Evolutionary conservation across 1,140 invertebrate genomes (phyloP).

Genomic region (Branchinecta lynchi): DNA sequence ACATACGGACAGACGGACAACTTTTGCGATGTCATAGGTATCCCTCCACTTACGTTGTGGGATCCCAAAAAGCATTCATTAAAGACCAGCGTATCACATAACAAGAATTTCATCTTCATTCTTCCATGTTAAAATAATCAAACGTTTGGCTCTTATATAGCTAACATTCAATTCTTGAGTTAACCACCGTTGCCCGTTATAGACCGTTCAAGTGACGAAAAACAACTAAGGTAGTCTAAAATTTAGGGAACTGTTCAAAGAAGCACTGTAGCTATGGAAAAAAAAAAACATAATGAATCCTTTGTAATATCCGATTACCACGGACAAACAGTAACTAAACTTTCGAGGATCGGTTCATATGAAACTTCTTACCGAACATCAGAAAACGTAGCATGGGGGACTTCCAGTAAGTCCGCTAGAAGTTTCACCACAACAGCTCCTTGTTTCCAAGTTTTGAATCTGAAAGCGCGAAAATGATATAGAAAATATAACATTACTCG

Average conservation of each 20-base stretch:
- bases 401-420: constrained; percentile 42
- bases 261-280: constrained; percentile 18
- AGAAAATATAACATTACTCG: too few species aligned
- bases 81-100: too few species aligned
- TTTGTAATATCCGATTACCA: constrained; percentile 9
- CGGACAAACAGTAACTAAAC: background rate
- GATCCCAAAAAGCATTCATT: too few species aligned
- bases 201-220: too few species aligned
- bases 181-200: too few species aligned
- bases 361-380: constrained; percentile 33
- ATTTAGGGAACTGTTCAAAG: background rate
- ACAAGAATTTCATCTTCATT: too few species aligned
- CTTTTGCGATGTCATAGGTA: too few species aligned
- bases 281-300: constrained; percentile 21
- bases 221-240: background rate
- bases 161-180: too few species aligned
- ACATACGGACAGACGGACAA: too few species aligned
- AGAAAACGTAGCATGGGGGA: constrained; percentile 39
- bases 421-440: constrained; percentile 39
- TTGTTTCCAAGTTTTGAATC: constrained; percentile 38
- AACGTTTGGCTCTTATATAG: too few species aligned
- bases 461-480: constrained; percentile 22
- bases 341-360: background rate
- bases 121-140: too few species aligned
- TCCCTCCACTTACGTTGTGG: too few species aligned